Base-by-base conservation (phyloP, 2,113 vertebrate species). In the Xyliphius kryptos region DNA sequence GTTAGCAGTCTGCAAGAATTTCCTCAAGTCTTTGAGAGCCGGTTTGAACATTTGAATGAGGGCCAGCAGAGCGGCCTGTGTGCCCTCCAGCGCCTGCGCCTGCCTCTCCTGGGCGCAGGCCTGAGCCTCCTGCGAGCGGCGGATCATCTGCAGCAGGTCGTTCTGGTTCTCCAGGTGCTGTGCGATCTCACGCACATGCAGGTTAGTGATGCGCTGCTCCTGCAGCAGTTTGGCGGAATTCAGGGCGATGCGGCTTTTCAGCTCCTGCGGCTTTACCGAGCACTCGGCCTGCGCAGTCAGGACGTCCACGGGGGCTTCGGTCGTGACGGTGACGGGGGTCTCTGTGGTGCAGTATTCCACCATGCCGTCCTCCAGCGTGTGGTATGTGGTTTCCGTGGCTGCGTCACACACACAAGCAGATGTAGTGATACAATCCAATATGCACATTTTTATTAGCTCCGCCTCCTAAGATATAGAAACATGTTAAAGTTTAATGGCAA, bases 91-190 rank as follows among this genome's bases (percentile, higher is more conserved):
- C 32, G 95, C 95, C 73, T 92, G 93, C 0, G 95, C 95, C 79
- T 98, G 95, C 48, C 94, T 80, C 56, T 98, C 95, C 81, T 98
- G 95, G 1, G 95, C 95, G 0, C 92, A 95, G 0, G 93, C 95
- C 80, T 97, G 93, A 0, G 94, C 90, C 71, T 98, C 95, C 82
- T 97, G 95, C 0, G 93, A 97, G 62, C 93, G 90, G 0, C 95
- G 89, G 55, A 98, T 94, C 89, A 92, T 91, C 80, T 96, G 93
- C 5, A 98, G 85, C 73, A 97, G 80, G 74, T 96, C 92, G 0
- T 94, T 98, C 80, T 98, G 95, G 74, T 92, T 91, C 80, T 98
- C 95, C 54, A 98, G 84, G 80, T 96, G 93, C 83, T 97, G 93
- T 26, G 93, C 91, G 0, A 98, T 97, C 83, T 98, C 93, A 51